Evolutionary conservation across 1,140 invertebrate species (phyloP).

Genomic region (Bombyx mandarina): DNA sequence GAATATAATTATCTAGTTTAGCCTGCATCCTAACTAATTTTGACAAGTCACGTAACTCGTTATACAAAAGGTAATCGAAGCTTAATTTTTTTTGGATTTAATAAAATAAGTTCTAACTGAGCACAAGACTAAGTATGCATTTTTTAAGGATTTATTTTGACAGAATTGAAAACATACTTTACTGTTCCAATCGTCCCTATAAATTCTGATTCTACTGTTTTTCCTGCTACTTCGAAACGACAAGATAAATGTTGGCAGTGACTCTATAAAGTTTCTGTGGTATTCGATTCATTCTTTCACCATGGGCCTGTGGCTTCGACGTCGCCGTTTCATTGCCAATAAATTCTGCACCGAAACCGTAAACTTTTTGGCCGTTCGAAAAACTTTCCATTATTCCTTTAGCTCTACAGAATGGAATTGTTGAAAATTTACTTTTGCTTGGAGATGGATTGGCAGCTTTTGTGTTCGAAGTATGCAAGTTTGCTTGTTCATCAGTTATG

Average conservation of each 20-base stretch:
- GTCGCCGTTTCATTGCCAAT: conserved; percentile 33
- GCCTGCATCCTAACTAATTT: too few relatives aligned
- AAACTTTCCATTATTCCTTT: conserved; percentile 23
- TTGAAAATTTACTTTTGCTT: conserved; percentile 11
- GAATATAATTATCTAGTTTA: too few relatives aligned
- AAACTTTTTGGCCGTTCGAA: conserved; percentile 29
- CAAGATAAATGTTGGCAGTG: conserved; percentile 5
- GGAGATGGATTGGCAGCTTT: conserved; percentile 2
- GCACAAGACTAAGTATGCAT: too few relatives aligned
- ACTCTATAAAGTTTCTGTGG: conserved; percentile 25
- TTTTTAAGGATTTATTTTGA: too few relatives aligned
- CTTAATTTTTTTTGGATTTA: too few relatives aligned
- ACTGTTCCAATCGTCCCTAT: too few relatives aligned
- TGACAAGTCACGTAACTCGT: too few relatives aligned
- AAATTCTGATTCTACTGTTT: too few relatives aligned
- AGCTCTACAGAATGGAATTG: conserved; percentile 14
- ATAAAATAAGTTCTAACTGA: too few relatives aligned
- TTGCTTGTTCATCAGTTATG: neutral
- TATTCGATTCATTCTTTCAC: conserved; percentile 20
- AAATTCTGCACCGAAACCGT: conserved; percentile 32
- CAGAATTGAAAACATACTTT: too few relatives aligned
- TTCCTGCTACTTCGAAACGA: too few relatives aligned
- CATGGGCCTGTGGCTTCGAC: conserved; percentile 21
- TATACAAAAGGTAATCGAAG: too few relatives aligned
- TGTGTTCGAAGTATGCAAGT: neutral